Base-by-base conservation (phyloP, 2,113 vertebrate species). In the Phodopus roborovskii region DNA sequence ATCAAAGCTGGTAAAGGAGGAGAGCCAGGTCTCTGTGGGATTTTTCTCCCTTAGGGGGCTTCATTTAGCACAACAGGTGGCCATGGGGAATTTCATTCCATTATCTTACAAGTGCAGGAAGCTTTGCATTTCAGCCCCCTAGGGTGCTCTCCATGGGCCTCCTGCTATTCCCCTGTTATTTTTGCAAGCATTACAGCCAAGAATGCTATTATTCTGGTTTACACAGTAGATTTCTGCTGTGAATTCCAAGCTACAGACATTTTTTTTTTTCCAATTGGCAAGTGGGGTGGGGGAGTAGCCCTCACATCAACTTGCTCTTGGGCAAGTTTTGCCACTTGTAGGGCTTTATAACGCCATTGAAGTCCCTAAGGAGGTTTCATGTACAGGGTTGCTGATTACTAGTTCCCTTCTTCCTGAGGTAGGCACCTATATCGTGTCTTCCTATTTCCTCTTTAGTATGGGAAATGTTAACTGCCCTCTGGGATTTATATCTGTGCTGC, bases 201-300 rank as follows among this genome's bases (percentile, higher is more conserved):
- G 77, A 82, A n/a, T 50, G 56, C 42, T 91, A 24, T 78, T 92
- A 89, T 48, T 78, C 48, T 93, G 87, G 86, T 94, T 97, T 95
- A 90, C 91, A 96, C 92, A 96, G 78, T 94, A 95, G 94, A 97
- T 95, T 82, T n/a, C 88, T 89, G 89, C 88, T 92, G 39, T 89
- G 10, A 48, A 96, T 50, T 3, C 3, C 4, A 83, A 75, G 36
- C 62, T 95, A 56, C 50, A 94, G 73, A 68, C 78, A 16, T 83
- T 56, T 83, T 84, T 81, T 50, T 82, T 60, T 58, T 33, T 22
- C n/a, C 6, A 45, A 68, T 50, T 68, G 62, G 10, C 42, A 45
- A 50, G 33, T 8, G 4, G 24, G 0, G 28, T n/a, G 73, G 33
- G 11, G 1, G 70, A 92, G 36, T 17, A 94, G 48, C 9, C 42